Base-by-base conservation (phyloP, 2,113 vertebrate species). In the Cynopterus brachyotis region DNA sequence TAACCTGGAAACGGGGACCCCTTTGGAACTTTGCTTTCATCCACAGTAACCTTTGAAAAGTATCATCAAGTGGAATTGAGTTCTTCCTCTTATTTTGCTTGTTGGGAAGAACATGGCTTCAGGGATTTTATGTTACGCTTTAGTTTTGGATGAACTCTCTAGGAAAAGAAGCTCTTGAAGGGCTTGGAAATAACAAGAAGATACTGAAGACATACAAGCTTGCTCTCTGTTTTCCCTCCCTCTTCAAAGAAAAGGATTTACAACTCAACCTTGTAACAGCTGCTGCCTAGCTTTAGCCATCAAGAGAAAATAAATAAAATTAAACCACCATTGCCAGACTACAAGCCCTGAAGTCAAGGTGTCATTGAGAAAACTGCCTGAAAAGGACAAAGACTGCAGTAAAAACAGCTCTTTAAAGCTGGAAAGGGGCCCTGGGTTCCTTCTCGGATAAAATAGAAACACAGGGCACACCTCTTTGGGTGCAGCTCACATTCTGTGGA, bases 241-340 rank as follows among this genome's bases (percentile, higher is more conserved):
- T 93, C 96, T 0, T 95, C 95, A 97, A 98, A 94, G 97, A 94
- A 98, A 96, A 98, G 98, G 98, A 98, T 98, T 99, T 98, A 97
- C 98, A 98, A 97, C 98, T 98, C 97, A 98, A 89, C 96, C 98
- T 97, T 90, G 72, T 67, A 91, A 98, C 98, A 99, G 98, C 98
- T 98, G 98, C 98, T 98, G 95, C 94, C 97, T 94, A 73, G 97
- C 97, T 97, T 98, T 97, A 97, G 40, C 97, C 83, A 97, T 97
- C 98, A 95, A 96, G 97, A 98, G 98, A 97, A 98, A 98, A 98
- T 96, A 98, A 98, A 98, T 97, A 98, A 98, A 98, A 98, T 98
- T 98, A 97, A 98, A 92, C 86, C 0, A 96, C 97, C 85, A 90
- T 96, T 73, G 4, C 97, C 95, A 96, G 96, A 91, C 95, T 79